phyloP scores from a whole-genome alignment of 2,113 vertebrate genomes.

The Dermatemys mawii region DNA sequence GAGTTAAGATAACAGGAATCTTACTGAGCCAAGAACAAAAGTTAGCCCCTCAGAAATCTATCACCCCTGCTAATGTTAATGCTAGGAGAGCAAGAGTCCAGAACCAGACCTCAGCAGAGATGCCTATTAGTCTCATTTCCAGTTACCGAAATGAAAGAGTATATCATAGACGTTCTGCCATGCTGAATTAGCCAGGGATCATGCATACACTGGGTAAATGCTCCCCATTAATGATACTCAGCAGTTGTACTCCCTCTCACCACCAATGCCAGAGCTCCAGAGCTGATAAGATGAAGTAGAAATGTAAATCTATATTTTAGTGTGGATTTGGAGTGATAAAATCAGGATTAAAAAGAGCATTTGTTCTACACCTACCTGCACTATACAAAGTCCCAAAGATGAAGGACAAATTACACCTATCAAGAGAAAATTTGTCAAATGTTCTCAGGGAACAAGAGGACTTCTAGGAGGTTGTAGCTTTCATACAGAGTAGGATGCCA shows the following conservation, averaged over 20 bases:
- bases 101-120: background rate
- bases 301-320: rapidly evolving
- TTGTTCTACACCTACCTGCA: background rate
- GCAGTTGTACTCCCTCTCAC: background rate
- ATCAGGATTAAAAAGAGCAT: background rate
- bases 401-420: background rate
- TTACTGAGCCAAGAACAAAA: background rate
- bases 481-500: background rate
- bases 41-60: rapidly evolving
- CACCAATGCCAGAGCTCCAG: background rate
- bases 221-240: rapidly evolving
- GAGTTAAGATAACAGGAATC: background rate
- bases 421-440: background rate
- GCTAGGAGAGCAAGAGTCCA: background rate
- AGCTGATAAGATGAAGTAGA: background rate
- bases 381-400: background rate
- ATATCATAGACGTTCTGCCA: rapidly evolving
- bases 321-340: background rate
- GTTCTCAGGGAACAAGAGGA: background rate
- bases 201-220: background rate
- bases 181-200: background rate
- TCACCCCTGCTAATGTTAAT: background rate
- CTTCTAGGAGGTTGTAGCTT: background rate
- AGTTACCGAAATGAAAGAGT: background rate
- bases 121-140: background rate